phyloP scores from a whole-genome alignment of 2,888 invertebrate genomes.

The Trachelus stipa region DNA sequence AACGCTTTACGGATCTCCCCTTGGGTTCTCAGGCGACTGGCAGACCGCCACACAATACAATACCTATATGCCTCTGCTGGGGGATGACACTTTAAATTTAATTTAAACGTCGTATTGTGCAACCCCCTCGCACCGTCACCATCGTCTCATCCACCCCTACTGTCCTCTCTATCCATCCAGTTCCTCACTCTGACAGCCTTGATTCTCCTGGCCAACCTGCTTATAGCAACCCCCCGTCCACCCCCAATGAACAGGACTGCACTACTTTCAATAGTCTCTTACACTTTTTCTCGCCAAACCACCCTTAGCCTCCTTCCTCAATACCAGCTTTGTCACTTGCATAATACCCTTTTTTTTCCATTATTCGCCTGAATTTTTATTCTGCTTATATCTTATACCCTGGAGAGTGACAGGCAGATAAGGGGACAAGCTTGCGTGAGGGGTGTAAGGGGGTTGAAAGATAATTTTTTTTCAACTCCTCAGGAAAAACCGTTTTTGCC shows the following conservation, averaged over 20 bases:
- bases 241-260: slow-evolving; percentile 27
- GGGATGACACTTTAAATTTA: slow-evolving; percentile 60
- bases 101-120: slow-evolving; percentile 55
- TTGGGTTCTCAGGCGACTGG: slow-evolving; percentile 11
- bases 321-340: slow-evolving; percentile 22
- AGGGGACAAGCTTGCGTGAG: not conserved
- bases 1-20: slow-evolving; percentile 16
- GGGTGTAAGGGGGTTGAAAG: not conserved
- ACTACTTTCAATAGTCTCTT: slow-evolving; percentile 36
- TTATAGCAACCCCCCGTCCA: not conserved
- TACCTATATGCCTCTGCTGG: slow-evolving; percentile 42
- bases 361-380: slow-evolving; percentile 11
- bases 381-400: not conserved
- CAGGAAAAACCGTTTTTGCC: not conserved
- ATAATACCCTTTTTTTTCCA: slow-evolving; percentile 12
- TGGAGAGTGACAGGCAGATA: not conserved
- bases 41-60: slow-evolving; percentile 37
- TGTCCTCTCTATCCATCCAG: slow-evolving; percentile 19
- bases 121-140: slow-evolving; percentile 29
- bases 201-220: not conserved
- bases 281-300: slow-evolving; percentile 13
- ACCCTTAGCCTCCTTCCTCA: not conserved
- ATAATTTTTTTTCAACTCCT: not conserved
- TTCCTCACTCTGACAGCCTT: slow-evolving; percentile 1
- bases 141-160: slow-evolving; percentile 18